phyloP scores from a whole-genome alignment of 2,797 vertebrate species.

The Erithacus rubecula region DNA sequence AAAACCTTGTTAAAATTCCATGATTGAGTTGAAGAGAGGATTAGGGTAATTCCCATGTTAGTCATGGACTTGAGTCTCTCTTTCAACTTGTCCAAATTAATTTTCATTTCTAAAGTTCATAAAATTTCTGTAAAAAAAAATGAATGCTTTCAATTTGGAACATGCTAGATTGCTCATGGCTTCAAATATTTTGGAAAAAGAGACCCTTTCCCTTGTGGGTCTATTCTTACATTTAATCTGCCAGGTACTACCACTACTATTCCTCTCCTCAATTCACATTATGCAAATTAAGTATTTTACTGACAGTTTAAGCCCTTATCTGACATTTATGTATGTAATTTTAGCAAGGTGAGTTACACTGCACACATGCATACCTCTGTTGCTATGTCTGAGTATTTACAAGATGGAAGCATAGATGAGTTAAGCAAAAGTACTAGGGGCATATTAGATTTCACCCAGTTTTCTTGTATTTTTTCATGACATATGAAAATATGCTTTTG shows the following conservation, averaged over 20 bases:
- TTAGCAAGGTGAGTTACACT: neutral
- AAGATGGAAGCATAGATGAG: neutral
- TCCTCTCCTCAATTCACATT: neutral
- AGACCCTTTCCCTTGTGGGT: neutral
- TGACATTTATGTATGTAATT: neutral
- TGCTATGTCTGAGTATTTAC: neutral
- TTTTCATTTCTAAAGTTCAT: constrained; percentile 47
- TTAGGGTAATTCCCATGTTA: constrained; percentile 62
- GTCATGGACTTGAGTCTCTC: constrained; percentile 61
- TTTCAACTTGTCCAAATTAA: constrained; percentile 67
- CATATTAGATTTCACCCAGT: neutral
- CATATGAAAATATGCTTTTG: neutral
- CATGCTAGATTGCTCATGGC: neutral
- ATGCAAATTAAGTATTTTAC: neutral
- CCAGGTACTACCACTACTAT: neutral
- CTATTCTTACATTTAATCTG: neutral
- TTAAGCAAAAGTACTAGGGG: neutral
- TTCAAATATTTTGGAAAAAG: constrained; percentile 19
- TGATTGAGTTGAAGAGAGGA: constrained; percentile 53
- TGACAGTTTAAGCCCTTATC: neutral
- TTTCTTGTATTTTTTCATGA: neutral
- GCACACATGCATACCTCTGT: neutral
- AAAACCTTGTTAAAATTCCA: constrained; percentile 61
- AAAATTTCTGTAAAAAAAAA: constrained; percentile 43
- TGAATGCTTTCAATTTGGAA: constrained; percentile 44